Conservation (phyloP, 2,113 vertebrate genomes). For the Todiramphus saurophagus region DNA sequence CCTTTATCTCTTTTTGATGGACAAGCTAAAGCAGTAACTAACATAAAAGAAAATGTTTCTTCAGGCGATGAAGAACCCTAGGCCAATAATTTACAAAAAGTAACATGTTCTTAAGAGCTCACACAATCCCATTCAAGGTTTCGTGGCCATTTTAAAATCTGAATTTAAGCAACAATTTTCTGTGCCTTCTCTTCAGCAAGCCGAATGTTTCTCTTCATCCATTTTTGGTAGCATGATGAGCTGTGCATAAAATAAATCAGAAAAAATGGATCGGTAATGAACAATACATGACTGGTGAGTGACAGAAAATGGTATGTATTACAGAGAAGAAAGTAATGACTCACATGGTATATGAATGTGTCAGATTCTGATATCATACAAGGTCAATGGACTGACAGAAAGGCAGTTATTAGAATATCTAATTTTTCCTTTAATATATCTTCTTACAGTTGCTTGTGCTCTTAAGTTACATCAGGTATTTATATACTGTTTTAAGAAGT, state of each 20-base stretch:
- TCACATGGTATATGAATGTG: accelerated
- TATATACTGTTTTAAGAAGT: not conserved
- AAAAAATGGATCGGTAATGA: not conserved
- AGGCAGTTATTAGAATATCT: not conserved
- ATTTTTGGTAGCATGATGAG: not conserved
- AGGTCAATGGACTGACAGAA: not conserved
- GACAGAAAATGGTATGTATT: not conserved
- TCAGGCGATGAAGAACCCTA: not conserved
- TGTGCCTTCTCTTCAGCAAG: not conserved
- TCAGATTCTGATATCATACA: not conserved
- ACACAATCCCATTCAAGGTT: not conserved
- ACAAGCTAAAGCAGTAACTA: not conserved
- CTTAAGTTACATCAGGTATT: not conserved
- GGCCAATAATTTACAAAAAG: not conserved
- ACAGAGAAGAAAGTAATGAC: not conserved
- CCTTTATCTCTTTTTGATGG: not conserved
- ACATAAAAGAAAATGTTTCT: not conserved
- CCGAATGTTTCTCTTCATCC: not conserved
- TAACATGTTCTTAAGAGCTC: not conserved
- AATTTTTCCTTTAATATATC: not conserved
- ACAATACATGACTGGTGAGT: not conserved
- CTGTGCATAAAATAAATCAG: not conserved
- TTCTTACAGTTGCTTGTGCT: not conserved
- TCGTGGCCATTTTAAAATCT: not conserved
- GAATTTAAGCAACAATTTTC: not conserved